These are phyloP conservation scores for Chrysocyon brachyurus DNA, from an alignment of 2,797 vertebrate species.

Conservation along the genomic window DNA sequence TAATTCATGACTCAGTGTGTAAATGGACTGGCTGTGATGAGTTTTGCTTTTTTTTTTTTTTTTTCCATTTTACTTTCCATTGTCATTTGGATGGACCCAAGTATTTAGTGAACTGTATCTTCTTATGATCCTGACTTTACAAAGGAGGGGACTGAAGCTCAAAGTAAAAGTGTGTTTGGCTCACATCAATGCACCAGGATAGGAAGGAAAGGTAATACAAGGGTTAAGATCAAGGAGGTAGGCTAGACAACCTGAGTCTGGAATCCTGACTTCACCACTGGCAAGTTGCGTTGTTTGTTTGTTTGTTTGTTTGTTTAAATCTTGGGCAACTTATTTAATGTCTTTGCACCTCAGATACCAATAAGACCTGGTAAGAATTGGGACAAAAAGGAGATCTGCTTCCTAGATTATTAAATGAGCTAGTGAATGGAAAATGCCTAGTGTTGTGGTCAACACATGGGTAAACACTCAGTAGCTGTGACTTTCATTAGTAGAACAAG, in stretches of 20 bases:
- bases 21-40: neutral
- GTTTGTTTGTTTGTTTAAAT: neutral
- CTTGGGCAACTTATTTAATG: neutral
- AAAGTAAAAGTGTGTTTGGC: neutral
- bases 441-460: neutral
- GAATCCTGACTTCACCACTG: neutral
- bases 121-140: neutral
- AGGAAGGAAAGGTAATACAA: neutral
- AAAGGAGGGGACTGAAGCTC: neutral
- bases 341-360: neutral
- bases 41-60: neutral
- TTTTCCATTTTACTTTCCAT: neutral
- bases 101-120: neutral
- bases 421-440: neutral
- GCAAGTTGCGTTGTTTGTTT: neutral
- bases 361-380: neutral
- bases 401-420: neutral
- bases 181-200: neutral
- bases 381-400: neutral
- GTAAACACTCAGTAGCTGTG: neutral
- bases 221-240: neutral
- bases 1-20: neutral
- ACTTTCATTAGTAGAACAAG: neutral
- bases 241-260: neutral
- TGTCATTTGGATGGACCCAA: neutral